Percentiles rank a stretch among this genome's conserved stretches.
Conservation (phyloP, 1,140 invertebrate genomes). For the Aphelenchoides fujianensis region DNA sequence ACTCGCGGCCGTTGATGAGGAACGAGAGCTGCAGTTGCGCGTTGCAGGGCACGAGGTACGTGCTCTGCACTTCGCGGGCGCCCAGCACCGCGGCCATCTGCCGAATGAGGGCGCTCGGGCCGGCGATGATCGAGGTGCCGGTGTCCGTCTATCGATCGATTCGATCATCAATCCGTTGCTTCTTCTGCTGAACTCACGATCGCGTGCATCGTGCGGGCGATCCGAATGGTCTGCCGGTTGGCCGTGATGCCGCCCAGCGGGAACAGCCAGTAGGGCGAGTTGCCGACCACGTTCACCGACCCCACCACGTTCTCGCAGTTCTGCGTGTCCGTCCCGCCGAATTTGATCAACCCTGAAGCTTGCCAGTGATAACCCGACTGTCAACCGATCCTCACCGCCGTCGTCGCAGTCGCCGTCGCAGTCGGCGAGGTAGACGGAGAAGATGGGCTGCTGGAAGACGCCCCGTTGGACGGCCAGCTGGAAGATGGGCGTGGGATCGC, state of each 20-base stretch:
- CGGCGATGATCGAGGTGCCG: constrained; percentile 17
- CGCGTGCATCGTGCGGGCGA: background rate
- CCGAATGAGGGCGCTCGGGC: background rate
- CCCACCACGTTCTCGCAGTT: background rate
- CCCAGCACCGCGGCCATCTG: background rate
- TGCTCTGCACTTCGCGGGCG: background rate
- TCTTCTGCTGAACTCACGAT: background rate
- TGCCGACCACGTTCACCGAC: background rate
- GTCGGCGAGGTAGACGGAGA: background rate
- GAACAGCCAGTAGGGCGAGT: constrained; percentile 21
- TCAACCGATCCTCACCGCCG: no score
- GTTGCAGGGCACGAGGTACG: constrained; percentile 3
- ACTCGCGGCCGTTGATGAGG: background rate
- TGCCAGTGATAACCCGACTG: no score
- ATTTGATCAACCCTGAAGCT: constrained; percentile 17
- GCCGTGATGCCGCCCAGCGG: background rate
- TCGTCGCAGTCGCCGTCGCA: constrained; percentile 12
- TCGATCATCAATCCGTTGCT: background rate
- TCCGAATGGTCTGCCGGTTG: background rate
- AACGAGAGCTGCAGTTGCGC: constrained; percentile 3
- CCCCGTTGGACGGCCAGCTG: constrained; percentile 14
- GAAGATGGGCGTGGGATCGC: constrained; percentile 12
- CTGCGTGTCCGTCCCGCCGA: constrained; percentile 11
- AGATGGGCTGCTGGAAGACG: constrained; percentile 11
- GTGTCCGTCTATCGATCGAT: background rate